Percentiles rank a stretch among this genome's conserved stretches.
Evolutionary conservation across 2,888 invertebrate genomes (phyloP).

Genomic region (Tenthredo scrophulariae): DNA sequence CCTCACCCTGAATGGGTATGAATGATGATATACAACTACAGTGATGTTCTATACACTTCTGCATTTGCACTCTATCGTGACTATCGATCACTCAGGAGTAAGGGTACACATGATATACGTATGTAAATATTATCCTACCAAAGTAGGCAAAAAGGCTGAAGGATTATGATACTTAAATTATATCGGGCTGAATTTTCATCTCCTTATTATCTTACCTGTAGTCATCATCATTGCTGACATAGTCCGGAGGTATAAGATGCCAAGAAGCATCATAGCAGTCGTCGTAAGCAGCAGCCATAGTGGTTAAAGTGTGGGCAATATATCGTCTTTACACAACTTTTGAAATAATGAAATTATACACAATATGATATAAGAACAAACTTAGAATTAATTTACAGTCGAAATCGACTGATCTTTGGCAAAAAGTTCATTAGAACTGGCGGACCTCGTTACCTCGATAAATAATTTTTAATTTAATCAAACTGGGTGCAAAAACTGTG

Average conservation of each 20-base stretch:
- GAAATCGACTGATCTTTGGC: slow-evolving; percentile 63
- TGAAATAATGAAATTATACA: not conserved
- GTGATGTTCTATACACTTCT: not conserved
- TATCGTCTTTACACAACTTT: not conserved
- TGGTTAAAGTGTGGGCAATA: not conserved
- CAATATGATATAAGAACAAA: not conserved
- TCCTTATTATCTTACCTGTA: slow-evolving; percentile 80
- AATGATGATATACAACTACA: not conserved
- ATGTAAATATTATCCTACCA: not conserved
- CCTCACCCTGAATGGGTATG: not conserved
- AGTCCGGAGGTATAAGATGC: slow-evolving; percentile 87
- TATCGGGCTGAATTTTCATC: too few species aligned
- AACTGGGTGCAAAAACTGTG: not conserved
- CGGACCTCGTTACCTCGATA: not conserved
- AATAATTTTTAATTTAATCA: not conserved
- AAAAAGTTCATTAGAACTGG: slow-evolving; percentile 61
- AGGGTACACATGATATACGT: not conserved
- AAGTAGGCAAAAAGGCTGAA: not conserved
- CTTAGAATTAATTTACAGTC: slow-evolving; percentile 54
- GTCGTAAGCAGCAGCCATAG: slow-evolving; percentile 81
- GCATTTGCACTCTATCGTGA: slow-evolving; percentile 1
- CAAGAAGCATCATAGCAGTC: slow-evolving; percentile 85
- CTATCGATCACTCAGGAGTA: not conserved
- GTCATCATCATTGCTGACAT: slow-evolving; percentile 85
- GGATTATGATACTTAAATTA: not conserved